Conservation (phyloP, 2,113 vertebrate species). For the Mobula birostris region DNA sequence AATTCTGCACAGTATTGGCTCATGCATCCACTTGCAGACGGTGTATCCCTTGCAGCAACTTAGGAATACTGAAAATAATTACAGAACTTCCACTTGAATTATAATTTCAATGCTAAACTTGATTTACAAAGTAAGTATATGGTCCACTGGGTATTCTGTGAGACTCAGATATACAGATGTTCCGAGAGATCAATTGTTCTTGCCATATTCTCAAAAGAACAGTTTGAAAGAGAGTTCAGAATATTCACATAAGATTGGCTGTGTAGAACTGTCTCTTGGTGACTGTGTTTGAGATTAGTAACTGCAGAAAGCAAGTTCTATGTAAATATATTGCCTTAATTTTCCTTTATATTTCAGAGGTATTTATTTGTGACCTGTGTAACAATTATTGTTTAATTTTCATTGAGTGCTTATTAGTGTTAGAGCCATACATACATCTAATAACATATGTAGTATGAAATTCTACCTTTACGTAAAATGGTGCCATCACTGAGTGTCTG, state of each 20-base stretch:
- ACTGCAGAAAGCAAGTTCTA: not conserved
- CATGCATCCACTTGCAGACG: not conserved
- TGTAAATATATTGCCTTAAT: not conserved
- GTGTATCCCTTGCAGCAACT: not conserved
- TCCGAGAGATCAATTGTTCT: not conserved
- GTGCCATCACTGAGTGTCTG: not conserved
- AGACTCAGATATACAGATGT: not conserved
- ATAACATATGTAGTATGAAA: not conserved
- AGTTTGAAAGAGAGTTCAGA: not conserved
- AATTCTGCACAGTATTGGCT: not conserved
- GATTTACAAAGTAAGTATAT: not conserved
- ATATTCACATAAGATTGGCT: not conserved
- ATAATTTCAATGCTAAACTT: not conserved
- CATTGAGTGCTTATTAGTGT: not conserved
- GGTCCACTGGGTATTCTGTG: not conserved
- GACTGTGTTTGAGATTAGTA: not conserved
- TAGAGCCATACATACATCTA: not conserved
- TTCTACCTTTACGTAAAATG: not conserved
- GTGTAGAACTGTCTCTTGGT: not conserved
- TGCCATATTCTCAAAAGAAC: not conserved
- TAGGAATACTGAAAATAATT: not conserved
- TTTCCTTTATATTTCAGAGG: not conserved
- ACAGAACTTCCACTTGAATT: not conserved
- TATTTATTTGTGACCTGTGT: too few species aligned
- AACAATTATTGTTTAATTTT: not conserved